Evolutionary conservation across 2,113 vertebrate species (phyloP), one percentile per base, ranked within the genome.

Genomic region (Chloebia gouldiae): DNA sequence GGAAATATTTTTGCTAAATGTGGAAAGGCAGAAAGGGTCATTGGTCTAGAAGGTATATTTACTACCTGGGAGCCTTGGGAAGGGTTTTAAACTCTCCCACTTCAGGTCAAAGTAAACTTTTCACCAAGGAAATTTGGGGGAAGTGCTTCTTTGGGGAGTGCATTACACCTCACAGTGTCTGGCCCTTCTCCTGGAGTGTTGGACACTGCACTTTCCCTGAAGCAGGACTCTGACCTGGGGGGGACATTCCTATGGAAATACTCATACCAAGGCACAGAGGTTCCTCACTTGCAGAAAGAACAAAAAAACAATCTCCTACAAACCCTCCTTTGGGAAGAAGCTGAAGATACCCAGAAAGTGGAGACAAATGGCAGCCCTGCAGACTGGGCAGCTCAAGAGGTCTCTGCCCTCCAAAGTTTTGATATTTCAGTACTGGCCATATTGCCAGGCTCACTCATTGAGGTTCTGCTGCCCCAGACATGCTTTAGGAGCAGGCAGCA

Each of bases 161-260:
- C 0, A 1, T 20, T 49, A 40, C 24, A 27, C 37, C 45, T 53
- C 2, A 0, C 10, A 24, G 39, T 5, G 17, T 35, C 47, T 39
- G 44, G 19, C 21, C 19, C 35, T 64, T 72, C 30, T 63, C 35
- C 45, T 45, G 37, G 39, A 61, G 39, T 4, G 50, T 0, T 61
- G n/a, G 47, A 78, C 35, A 35, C 40, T 75, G 68, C 39, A 33
- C 30, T 23, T 50, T 54, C 39, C 45, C 57, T 47, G 50, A 10
- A 65, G 23, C 31, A 37, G 24, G 40, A 51, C 61, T 70, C 76
- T 79, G 77, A 39, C 23, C 69, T 21, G 24, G 31, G 30, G 22
- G 19, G 31, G 47, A 13, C 42, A 65, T 44, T 47, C 47, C 63
- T 72, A 31, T 11, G 53, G 79, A 72, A 57, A 88, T 21, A 27